A percentile compares a stretch with the other conserved stretches of the same genome.
Conservation (phyloP, 2,113 vertebrate genomes). For the Paedocypris sp. region DNA sequence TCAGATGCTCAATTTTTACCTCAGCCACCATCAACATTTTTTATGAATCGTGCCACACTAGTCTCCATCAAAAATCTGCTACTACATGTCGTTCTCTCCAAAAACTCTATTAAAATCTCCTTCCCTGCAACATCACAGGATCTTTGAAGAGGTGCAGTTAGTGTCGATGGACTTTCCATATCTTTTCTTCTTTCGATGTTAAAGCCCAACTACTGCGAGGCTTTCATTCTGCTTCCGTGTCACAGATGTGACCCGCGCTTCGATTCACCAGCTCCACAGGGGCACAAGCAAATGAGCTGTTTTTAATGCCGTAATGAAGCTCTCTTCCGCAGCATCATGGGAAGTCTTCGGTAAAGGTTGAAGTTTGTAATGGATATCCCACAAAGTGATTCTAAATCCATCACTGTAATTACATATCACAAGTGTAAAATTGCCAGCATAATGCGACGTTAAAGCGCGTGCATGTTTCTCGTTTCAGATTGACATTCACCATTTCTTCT, state of each 20-base stretch:
- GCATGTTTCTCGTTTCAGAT: background rate
- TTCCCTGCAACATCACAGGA: constrained; percentile 30
- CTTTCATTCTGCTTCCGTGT: constrained; percentile 48
- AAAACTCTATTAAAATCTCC: constrained; percentile 39
- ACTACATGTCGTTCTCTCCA: background rate
- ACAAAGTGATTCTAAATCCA: background rate
- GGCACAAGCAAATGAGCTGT: constrained; percentile 47
- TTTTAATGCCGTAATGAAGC: constrained; percentile 45
- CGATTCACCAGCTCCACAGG: constrained; percentile 40
- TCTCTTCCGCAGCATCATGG: constrained; percentile 19
- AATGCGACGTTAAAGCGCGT: background rate
- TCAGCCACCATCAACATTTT: background rate
- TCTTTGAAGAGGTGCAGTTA: constrained; percentile 44
- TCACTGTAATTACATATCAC: no score
- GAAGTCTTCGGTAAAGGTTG: constrained; percentile 12
- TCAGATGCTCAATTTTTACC: no score
- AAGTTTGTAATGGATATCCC: constrained; percentile 4
- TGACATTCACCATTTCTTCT: background rate
- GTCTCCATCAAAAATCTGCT: no score
- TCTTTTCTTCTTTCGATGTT: constrained; percentile 5
- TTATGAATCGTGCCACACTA: background rate
- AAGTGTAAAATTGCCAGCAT: background rate
- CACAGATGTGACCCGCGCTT: constrained; percentile 49
- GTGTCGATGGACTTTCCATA: constrained; percentile 28
- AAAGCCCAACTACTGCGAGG: constrained; percentile 21